Conservation (phyloP, 2,797 vertebrate species). For the Cuculus canorus region DNA sequence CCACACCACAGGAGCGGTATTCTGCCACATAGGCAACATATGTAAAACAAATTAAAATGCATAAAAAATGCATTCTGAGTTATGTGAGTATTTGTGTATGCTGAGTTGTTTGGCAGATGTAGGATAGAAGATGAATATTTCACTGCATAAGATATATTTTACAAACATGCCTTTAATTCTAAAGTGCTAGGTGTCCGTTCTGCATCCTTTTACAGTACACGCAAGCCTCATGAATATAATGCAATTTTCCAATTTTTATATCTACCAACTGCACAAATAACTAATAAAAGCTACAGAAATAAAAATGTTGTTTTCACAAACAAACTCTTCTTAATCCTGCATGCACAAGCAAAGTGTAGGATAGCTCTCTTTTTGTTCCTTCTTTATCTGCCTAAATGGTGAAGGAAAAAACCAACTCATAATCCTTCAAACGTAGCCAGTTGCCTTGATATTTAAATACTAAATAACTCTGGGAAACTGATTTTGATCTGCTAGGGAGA, state of each 20-base stretch:
- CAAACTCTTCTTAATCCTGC: neutral
- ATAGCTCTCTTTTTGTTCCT: neutral
- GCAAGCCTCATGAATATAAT: neutral
- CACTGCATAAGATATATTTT: neutral
- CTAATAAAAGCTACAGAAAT: conserved; percentile 1
- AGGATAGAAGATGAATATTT: conserved; percentile 8
- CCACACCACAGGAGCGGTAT: neutral
- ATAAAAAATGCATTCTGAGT: neutral
- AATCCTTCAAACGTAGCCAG: neutral
- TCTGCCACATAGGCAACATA: neutral
- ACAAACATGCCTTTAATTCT: neutral
- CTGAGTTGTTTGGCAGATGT: neutral
- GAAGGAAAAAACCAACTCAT: neutral
- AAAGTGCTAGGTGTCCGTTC: neutral
- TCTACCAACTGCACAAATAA: neutral
- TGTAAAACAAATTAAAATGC: conserved; percentile 8
- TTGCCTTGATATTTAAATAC: conserved; percentile 7
- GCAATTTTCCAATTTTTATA: neutral
- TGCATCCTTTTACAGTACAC: neutral
- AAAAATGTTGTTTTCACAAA: neutral
- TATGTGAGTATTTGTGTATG: neutral
- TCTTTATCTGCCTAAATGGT: neutral
- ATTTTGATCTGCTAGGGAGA: conserved; percentile 78
- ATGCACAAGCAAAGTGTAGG: neutral
- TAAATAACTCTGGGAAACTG: conserved; percentile 72